Evolutionary conservation across 2,113 vertebrate genomes (phyloP).

Genomic region (Scomber japonicus): DNA sequence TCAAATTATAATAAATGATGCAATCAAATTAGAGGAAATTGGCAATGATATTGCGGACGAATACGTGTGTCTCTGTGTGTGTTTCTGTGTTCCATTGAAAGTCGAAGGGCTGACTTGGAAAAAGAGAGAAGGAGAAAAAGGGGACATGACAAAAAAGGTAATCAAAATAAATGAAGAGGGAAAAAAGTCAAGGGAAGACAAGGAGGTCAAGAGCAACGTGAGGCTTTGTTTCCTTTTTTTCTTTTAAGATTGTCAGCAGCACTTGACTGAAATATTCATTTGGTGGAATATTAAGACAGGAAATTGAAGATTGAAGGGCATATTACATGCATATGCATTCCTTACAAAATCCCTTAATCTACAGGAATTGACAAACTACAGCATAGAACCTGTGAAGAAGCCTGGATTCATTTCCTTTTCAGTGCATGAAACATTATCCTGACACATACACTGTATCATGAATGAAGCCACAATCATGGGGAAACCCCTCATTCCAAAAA

Average conservation of each 20-base stretch:
- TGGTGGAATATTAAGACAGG: constrained; percentile 21
- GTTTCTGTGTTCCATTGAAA: constrained; percentile 33
- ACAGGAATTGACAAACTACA: constrained; percentile 12
- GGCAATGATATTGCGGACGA: constrained; percentile 14
- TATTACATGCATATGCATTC: background rate
- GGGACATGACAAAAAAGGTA: background rate
- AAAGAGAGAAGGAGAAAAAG: constrained; percentile 15
- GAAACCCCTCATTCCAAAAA: constrained; percentile 18
- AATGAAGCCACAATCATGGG: background rate
- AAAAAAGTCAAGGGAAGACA: background rate
- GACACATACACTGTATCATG: constrained; percentile 1
- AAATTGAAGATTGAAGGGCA: constrained; percentile 34
- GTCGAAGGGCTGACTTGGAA: constrained; percentile 40
- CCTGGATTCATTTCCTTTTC: constrained; percentile 22
- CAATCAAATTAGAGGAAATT: constrained; percentile 31
- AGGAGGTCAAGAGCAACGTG: background rate
- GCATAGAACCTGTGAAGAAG: background rate
- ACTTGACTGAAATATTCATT: constrained; percentile 1
- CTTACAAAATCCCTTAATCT: background rate
- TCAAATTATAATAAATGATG: constrained; percentile 43
- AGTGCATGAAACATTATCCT: constrained; percentile 18
- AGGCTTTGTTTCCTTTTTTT: too few species aligned
- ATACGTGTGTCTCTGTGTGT: constrained; percentile 2
- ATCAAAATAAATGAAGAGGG: constrained; percentile 21
- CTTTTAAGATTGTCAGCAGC: background rate